Base-by-base conservation (phyloP, 53 echinoderm and acorn worm species). In the Paelopatides confundens region DNA sequence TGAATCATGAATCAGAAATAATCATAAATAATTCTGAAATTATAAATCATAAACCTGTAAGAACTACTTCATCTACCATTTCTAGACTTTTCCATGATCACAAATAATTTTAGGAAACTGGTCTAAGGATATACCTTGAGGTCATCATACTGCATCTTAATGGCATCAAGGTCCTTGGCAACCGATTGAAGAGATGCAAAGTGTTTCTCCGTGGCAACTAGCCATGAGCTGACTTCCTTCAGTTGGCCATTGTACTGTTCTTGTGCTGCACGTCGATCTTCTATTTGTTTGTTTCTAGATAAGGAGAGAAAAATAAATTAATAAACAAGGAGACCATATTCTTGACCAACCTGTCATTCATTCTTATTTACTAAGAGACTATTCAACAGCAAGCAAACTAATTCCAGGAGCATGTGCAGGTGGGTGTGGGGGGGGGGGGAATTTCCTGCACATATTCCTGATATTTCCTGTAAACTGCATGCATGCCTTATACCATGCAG, bases 171-270 rank as follows among this genome's bases (percentile, higher is more conserved):
- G 54, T 99, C 99, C 76, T 91, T 99, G 35, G 94, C 94, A 21
- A 99, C 93, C 0, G 94, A 46, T 31, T 86, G 87, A 68, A 93
- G 91, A 37, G 82, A 69, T 82, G 93, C 93, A 88, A 95, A 94
- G 36, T 90, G 91, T 50, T 93, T 89, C 86, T 96, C 99, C 4
- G 87, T 93, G 36, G 90, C 65, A 35, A 91, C 92, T 31, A 99
- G 86, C 95, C 95, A 99, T 32, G 94, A 88, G 65, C 91, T 95
- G 82, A 93, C 96, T n/a, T 99, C 99, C 82, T 96, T 94, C 76
- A 99, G 89, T 10, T 83, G 77, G 76, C 90, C 90, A 79, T 94
- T 99, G 93, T 95, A 99, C 37, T 86, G 85, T 62, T 94, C 87
- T 65, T 94, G 94, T 38, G 96, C 95, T 32, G 90, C 91, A 4